phyloP scores from a whole-genome alignment of 2,797 vertebrate genomes.

The Darevskia nairensis region DNA sequence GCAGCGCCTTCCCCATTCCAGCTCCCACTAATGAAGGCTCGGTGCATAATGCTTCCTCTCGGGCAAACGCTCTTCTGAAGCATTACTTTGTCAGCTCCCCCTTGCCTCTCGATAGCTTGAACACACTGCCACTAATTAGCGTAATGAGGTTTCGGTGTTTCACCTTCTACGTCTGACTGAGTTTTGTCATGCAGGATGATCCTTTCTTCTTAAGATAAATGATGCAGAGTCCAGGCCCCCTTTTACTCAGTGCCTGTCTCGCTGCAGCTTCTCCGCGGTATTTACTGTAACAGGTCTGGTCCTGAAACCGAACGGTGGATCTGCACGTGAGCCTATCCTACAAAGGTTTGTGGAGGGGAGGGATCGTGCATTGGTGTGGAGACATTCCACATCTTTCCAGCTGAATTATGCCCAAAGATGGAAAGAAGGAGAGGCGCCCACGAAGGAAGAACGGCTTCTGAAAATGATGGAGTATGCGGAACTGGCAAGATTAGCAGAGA shows the following conservation, averaged over 20 bases:
- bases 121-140: conserved; percentile 64
- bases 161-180: conserved; percentile 63
- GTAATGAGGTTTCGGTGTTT: conserved; percentile 59
- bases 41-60: conserved; percentile 40
- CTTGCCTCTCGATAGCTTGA: conserved; percentile 43
- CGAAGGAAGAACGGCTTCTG: no score
- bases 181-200: conserved; percentile 55
- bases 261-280: not conserved
- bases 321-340: not conserved
- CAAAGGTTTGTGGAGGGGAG: no score
- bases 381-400: not conserved
- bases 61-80: conserved; percentile 30
- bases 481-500: no score
- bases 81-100: conserved; percentile 46
- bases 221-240: conserved; percentile 11
- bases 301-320: not conserved
- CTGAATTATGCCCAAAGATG: no score
- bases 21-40: conserved; percentile 49
- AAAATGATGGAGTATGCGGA: no score
- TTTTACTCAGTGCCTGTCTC: not conserved
- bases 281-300: not conserved
- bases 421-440: no score
- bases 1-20: conserved; percentile 20
- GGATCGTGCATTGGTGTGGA: fast-evolving
- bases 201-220: conserved; percentile 58